Percentiles rank a stretch among this genome's conserved stretches.
These are phyloP conservation scores for Lysandra bellargus DNA, from an alignment of 2,888 invertebrate genomes.

Conservation along the genomic window DNA sequence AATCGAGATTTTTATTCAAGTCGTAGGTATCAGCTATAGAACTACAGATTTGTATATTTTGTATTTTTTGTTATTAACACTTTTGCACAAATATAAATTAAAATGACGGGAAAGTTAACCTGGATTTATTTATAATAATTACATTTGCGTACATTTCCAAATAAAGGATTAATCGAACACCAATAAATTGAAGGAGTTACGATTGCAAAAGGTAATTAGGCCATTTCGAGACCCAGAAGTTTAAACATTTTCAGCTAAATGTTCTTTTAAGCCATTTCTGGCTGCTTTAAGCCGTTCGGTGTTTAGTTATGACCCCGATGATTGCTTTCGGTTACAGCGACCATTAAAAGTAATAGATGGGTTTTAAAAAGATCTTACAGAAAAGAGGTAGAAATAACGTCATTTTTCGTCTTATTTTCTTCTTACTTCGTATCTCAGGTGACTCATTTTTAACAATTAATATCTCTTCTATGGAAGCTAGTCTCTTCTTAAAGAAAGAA, in stretches of 20 bases:
- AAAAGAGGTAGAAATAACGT: not conserved
- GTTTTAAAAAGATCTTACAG: not conserved
- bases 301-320: constrained; percentile 21
- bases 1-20: not conserved
- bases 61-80: too few species aligned
- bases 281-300: constrained; percentile 8
- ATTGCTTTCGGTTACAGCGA: constrained; percentile 1
- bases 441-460: too few species aligned
- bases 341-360: not conserved
- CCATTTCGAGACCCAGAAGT: constrained; percentile 24
- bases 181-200: constrained; percentile 20
- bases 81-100: too few species aligned
- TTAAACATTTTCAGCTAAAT: constrained; percentile 27
- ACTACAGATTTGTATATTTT: too few species aligned
- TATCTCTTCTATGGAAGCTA: too few species aligned
- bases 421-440: too few species aligned
- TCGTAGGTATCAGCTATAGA: too few species aligned
- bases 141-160: not conserved
- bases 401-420: too few species aligned
- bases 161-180: not conserved
- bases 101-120: not conserved
- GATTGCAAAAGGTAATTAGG: constrained; percentile 27
- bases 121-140: not conserved
- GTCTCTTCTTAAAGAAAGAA: too few species aligned
- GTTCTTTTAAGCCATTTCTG: constrained; percentile 27